Evolutionary conservation across 1,140 invertebrate genomes (phyloP).

Genomic region (Orussus abietinus): DNA sequence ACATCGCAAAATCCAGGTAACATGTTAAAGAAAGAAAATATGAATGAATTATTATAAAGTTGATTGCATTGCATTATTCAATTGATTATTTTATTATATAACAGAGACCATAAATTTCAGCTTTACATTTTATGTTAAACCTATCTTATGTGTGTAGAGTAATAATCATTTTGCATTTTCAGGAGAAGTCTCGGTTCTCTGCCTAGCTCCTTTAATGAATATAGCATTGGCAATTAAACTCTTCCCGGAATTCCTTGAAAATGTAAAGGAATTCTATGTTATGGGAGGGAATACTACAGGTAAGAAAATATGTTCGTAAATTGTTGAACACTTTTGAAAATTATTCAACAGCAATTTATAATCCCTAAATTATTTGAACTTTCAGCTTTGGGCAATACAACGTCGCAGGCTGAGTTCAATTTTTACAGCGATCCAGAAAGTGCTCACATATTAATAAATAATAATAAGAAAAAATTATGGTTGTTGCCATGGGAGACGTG

Average conservation of each 20-base stretch:
- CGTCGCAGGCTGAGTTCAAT: constrained; percentile 72
- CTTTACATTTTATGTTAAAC: no score
- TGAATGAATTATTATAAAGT: no score
- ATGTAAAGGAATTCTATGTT: constrained; percentile 63
- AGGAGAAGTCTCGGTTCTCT: constrained; percentile 59
- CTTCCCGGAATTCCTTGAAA: constrained; percentile 59
- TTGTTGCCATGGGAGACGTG: constrained; percentile 66
- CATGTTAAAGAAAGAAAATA: no score
- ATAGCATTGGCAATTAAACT: constrained; percentile 68
- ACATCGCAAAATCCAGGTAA: constrained; percentile 49
- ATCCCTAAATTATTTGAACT: constrained; percentile 18
- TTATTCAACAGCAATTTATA: background rate
- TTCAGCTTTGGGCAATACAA: constrained; percentile 65
- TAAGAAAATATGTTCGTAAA: constrained; percentile 30
- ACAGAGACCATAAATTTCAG: constrained; percentile 8
- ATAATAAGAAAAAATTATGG: constrained; percentile 55
- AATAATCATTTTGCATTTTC: constrained; percentile 17
- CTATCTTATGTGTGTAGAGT: no score
- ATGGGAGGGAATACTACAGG: constrained; percentile 76
- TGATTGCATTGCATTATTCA: no score
- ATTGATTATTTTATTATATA: no score
- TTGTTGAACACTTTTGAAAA: constrained; percentile 4
- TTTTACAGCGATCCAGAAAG: constrained; percentile 77
- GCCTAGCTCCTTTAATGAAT: constrained; percentile 74
- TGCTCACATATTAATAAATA: constrained; percentile 64